A percentile compares a stretch with the other conserved stretches of the same genome.
phyloP scores from a whole-genome alignment of 1,140 invertebrate genomes.

The Rhynchophorus ferrugineus region DNA sequence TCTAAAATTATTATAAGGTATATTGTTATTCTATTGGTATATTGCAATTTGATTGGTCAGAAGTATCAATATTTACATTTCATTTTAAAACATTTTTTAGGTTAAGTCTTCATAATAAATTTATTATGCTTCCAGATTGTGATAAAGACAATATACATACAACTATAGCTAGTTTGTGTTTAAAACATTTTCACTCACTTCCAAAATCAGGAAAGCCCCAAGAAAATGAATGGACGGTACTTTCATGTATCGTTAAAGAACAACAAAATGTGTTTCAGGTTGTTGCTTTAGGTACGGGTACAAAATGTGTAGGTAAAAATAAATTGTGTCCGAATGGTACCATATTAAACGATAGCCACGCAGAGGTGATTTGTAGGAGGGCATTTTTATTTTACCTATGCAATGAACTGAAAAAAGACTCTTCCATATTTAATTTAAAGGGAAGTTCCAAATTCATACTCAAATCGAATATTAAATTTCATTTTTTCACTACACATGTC shows the following conservation, averaged over 20 bases:
- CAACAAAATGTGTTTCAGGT: constrained; percentile 49
- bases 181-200: constrained; percentile 55
- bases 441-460: constrained; percentile 43
- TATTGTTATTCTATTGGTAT: too few relatives aligned
- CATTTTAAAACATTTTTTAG: too few relatives aligned
- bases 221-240: constrained; percentile 67
- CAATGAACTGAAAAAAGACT: constrained; percentile 47
- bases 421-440: constrained; percentile 39
- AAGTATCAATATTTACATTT: too few relatives aligned
- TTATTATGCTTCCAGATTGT: too few relatives aligned
- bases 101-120: too few relatives aligned
- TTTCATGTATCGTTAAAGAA: constrained; percentile 61
- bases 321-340: constrained; percentile 60
- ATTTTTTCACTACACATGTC: constrained; percentile 79
- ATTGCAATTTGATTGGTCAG: too few relatives aligned
- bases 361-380: constrained; percentile 78
- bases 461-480: constrained; percentile 60
- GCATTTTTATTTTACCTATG: constrained; percentile 74
- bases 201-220: constrained; percentile 75
- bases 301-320: constrained; percentile 78
- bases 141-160: constrained; percentile 20
- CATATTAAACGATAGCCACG: constrained; percentile 83
- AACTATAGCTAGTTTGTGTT: constrained; percentile 49
- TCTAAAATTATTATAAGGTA: too few relatives aligned
- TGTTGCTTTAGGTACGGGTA: constrained; percentile 77